Percentiles rank a stretch among this genome's conserved stretches.
Conservation (phyloP, 2,797 vertebrate species). For the Poeciliopsis infans region DNA sequence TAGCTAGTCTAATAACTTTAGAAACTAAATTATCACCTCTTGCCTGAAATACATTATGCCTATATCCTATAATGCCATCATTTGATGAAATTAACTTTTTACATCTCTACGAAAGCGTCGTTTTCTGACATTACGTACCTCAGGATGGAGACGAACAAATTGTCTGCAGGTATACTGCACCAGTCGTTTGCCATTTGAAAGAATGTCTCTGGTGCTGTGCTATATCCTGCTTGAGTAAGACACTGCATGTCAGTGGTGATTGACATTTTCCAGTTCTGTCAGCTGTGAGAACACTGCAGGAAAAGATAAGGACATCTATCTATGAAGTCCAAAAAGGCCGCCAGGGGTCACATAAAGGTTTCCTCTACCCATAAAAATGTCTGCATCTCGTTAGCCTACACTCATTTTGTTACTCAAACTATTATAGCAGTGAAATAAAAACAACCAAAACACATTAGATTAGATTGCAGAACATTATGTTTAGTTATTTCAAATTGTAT, state of each 20-base stretch:
- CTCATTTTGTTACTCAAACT: conserved; percentile 8
- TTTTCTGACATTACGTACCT: conserved; percentile 33
- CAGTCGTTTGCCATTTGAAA: conserved; percentile 75
- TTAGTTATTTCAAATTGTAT: not conserved
- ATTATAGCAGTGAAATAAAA: conserved; percentile 7
- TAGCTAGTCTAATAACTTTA: conserved; percentile 75
- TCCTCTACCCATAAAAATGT: conserved; percentile 62
- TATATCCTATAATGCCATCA: conserved; percentile 36
- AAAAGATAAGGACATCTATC: conserved; percentile 80
- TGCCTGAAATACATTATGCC: conserved; percentile 51
- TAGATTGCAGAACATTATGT: not conserved
- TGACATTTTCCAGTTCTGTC: conserved; percentile 78
- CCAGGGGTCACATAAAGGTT: conserved; percentile 73
- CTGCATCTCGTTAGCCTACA: conserved; percentile 64
- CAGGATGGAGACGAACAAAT: conserved; percentile 42
- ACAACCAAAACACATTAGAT: not conserved
- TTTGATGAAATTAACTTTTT: conserved; percentile 34
- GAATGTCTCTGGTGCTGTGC: conserved; percentile 72
- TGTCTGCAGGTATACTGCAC: conserved; percentile 44
- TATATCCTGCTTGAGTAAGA: conserved; percentile 74
- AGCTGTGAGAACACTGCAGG: conserved; percentile 77
- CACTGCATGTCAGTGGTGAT: conserved; percentile 73
- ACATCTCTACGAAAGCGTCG: conserved; percentile 19
- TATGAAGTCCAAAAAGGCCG: conserved; percentile 73
- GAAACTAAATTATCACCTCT: conserved; percentile 85